A percentile compares a stretch with the other conserved stretches of the same genome.
These are phyloP conservation scores for Acanthiza pusilla DNA, from an alignment of 2,797 vertebrate genomes.

Conservation along the genomic window DNA sequence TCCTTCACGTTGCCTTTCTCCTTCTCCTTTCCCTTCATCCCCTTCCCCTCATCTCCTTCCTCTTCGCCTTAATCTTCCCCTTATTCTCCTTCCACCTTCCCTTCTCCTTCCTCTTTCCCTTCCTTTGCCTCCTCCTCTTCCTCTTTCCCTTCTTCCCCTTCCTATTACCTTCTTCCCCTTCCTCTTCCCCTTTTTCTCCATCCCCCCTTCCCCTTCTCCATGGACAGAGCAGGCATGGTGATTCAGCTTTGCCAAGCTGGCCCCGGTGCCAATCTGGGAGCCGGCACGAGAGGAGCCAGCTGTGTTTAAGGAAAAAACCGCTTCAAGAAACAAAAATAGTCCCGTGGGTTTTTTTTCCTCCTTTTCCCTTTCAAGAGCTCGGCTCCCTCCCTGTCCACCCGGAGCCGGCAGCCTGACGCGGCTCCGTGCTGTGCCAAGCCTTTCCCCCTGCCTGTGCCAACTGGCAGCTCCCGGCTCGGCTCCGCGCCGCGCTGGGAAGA, in stretches of 20 bases:
- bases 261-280: slow-evolving; percentile 1
- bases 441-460: not conserved
- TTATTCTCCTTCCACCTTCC: too few relatives aligned
- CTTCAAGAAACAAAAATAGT: slow-evolving; percentile 39
- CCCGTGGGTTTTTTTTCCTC: not conserved
- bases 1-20: not conserved
- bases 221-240: rapidly evolving
- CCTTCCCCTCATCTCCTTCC: not conserved
- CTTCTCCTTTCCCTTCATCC: not conserved
- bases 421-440: not conserved
- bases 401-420: not conserved
- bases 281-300: slow-evolving; percentile 28
- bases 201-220: not conserved
- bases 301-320: not conserved
- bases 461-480: not conserved
- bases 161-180: not conserved
- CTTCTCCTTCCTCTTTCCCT: not conserved
- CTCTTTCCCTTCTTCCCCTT: not conserved
- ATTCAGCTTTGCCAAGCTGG: not conserved
- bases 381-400: not conserved
- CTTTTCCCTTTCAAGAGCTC: slow-evolving; percentile 5
- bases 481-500: not conserved
- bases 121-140: not conserved
- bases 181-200: not conserved
- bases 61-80: not conserved